These are phyloP conservation scores for Cephalotes varians DNA, from an alignment of 2,888 invertebrate genomes.

Conservation along the genomic window DNA sequence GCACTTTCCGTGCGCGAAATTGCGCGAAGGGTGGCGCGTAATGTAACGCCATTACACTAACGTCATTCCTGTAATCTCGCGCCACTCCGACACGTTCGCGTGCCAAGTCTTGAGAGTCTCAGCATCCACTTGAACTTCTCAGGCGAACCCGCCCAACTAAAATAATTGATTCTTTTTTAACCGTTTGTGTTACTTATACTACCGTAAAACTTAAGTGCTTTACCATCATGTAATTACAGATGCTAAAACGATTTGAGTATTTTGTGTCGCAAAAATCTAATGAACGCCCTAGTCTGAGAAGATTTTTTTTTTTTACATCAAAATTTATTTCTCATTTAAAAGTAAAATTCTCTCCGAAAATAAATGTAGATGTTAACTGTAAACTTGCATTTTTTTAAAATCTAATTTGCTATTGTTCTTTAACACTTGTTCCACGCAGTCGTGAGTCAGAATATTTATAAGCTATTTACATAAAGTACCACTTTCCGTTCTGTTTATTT, in stretches of 20 bases:
- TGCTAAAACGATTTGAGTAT: background rate
- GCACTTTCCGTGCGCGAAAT: constrained; percentile 16
- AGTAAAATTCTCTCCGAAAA: background rate
- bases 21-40: constrained; percentile 10
- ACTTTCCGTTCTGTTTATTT: constrained; percentile 18
- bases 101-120: constrained; percentile 5
- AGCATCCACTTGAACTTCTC: background rate
- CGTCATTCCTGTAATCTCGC: constrained; percentile 21
- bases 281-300: background rate
- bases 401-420: constrained; percentile 21
- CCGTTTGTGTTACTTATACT: background rate
- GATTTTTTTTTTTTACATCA: background rate
- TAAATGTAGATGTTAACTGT: background rate
- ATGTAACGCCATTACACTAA: constrained; percentile 43
- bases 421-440: background rate
- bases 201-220: background rate
- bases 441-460: constrained; percentile 10
- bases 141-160: background rate
- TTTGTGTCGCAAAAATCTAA: background rate
- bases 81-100: constrained; percentile 5
- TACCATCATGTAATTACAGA: background rate
- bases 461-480: constrained; percentile 19
- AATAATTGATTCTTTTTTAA: background rate
- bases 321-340: background rate
- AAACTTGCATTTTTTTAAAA: background rate